phyloP scores from a whole-genome alignment of 2,113 vertebrate genomes.

The Colius striatus region DNA sequence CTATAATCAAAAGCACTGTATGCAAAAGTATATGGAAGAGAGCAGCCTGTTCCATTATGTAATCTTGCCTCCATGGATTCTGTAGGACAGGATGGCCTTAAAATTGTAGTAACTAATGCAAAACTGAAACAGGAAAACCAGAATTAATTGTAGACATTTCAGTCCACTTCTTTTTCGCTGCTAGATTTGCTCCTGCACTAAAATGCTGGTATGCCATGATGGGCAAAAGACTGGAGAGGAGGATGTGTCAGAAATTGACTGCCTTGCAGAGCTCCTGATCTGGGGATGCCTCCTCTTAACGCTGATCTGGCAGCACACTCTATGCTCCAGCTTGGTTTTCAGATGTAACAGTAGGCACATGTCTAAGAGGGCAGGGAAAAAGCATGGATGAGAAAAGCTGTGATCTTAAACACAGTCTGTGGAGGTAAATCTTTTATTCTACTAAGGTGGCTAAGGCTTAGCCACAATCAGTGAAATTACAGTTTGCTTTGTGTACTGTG shows the following conservation, averaged over 20 bases:
- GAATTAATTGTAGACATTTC: not conserved
- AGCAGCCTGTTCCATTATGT: conserved; percentile 36
- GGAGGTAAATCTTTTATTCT: not conserved
- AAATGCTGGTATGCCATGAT: not conserved
- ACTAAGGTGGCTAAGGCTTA: not conserved
- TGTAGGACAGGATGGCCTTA: not conserved
- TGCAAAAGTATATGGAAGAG: conserved; percentile 20
- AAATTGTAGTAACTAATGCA: not conserved
- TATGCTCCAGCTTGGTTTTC: fast-evolving
- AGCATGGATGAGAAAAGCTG: not conserved
- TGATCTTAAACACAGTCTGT: not conserved
- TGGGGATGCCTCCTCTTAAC: not conserved
- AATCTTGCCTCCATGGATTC: conserved; percentile 29
- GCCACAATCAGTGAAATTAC: not conserved
- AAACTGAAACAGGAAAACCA: not conserved
- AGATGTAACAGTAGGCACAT: not conserved
- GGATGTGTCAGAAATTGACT: not conserved
- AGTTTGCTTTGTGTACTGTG: not conserved
- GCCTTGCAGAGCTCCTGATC: not conserved
- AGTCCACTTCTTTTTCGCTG: not conserved
- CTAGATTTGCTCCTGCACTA: not conserved
- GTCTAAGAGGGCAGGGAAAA: not conserved
- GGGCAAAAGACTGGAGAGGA: not conserved
- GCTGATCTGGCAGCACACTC: not conserved
- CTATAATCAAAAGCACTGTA: conserved; percentile 19